phyloP scores from a whole-genome alignment of 1,140 invertebrate species.

The Telenomus remus region DNA sequence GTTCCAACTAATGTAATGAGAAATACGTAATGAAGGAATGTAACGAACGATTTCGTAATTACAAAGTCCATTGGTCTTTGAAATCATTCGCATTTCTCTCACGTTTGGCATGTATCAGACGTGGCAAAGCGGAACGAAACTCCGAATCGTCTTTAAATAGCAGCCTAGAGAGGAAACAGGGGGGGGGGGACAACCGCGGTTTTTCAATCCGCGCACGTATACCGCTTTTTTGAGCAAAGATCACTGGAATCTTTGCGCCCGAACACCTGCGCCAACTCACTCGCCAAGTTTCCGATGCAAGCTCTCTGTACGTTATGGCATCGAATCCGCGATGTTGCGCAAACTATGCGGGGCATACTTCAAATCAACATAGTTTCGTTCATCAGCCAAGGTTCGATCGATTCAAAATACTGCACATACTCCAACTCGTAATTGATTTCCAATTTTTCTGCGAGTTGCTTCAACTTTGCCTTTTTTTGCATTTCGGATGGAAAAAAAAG shows the following conservation, averaged over 20 bases:
- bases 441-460: too few species aligned
- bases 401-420: too few species aligned
- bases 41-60: conserved; percentile 50
- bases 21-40: conserved; percentile 48
- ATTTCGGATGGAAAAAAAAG: too few species aligned
- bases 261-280: conserved; percentile 47
- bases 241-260: conserved; percentile 31
- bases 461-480: too few species aligned
- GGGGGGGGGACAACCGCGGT: conserved; percentile 24
- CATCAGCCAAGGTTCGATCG: background rate
- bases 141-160: conserved; percentile 51
- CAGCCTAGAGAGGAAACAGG: conserved; percentile 7
- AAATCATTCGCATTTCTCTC: conserved; percentile 39
- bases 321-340: conserved; percentile 20
- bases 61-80: conserved; percentile 47
- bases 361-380: background rate
- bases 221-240: conserved; percentile 38
- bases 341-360: conserved; percentile 16
- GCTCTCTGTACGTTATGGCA: too few species aligned
- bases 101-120: conserved; percentile 42
- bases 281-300: conserved; percentile 2
- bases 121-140: conserved; percentile 42
- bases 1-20: conserved; percentile 46
- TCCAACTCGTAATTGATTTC: too few species aligned
- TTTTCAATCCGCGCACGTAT: conserved; percentile 49